A percentile compares a stretch with the other conserved stretches of the same genome.
Conservation (phyloP, 2,797 vertebrate species). For the Oreortyx pictus region DNA sequence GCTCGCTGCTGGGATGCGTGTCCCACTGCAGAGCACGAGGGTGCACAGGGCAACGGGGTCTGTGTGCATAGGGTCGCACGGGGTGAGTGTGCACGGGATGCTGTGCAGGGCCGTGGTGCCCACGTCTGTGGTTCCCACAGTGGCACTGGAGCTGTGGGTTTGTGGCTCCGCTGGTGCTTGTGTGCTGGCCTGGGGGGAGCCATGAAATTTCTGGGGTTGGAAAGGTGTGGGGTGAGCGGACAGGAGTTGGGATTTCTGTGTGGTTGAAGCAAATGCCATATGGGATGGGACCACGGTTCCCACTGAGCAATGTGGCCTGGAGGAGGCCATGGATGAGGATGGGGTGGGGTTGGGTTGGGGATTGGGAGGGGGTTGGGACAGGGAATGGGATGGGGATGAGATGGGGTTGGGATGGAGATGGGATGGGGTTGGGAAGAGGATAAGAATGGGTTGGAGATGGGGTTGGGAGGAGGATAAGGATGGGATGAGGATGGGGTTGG, state of each 20-base stretch:
- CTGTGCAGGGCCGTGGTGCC: fast-evolving
- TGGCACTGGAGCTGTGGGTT: fast-evolving
- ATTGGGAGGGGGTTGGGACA: too few relatives aligned
- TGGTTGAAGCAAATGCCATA: not conserved
- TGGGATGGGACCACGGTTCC: too few relatives aligned
- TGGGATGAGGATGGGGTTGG: too few relatives aligned
- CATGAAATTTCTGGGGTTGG: fast-evolving
- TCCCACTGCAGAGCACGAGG: fast-evolving
- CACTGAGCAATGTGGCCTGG: fast-evolving
- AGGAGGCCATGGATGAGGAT: fast-evolving
- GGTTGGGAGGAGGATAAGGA: too few relatives aligned
- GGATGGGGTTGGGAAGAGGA: too few relatives aligned
- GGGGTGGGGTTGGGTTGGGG: too few relatives aligned
- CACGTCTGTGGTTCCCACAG: fast-evolving
- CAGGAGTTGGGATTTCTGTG: not conserved
- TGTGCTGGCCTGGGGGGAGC: not conserved
- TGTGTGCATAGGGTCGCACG: not conserved
- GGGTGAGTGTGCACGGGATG: not conserved
- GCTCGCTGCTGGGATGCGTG: not conserved
- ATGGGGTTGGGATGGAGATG: too few relatives aligned
- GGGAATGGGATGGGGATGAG: too few relatives aligned
- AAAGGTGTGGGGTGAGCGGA: fast-evolving
- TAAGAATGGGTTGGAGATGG: too few relatives aligned
- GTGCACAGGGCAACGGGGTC: not conserved
- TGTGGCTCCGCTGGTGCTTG: fast-evolving